These are phyloP conservation scores for Macrotis lagotis DNA, from an alignment of 2,113 vertebrate genomes.

Conservation along the genomic window DNA sequence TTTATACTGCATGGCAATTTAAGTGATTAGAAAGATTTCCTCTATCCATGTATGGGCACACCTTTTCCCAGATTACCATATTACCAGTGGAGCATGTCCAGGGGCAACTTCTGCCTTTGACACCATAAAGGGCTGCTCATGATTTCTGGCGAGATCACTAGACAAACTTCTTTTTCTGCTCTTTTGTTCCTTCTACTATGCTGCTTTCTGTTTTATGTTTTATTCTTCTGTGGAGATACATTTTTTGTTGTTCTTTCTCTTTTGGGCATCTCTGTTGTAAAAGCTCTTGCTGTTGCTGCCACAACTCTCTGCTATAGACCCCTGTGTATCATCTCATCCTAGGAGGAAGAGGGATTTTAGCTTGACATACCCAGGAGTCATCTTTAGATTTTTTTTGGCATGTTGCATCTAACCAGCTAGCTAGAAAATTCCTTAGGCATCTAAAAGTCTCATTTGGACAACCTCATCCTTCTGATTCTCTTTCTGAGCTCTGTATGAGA, in stretches of 20 bases:
- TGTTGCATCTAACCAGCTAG: not conserved
- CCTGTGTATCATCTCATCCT: not conserved
- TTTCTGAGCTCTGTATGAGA: not conserved
- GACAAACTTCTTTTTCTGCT: not conserved
- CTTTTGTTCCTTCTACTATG: not conserved
- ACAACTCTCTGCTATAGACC: too few relatives aligned
- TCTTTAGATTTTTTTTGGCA: not conserved
- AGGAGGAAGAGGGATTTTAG: not conserved
- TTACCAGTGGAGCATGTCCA: not conserved
- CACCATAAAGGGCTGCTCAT: not conserved
- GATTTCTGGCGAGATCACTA: not conserved
- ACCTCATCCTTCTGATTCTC: not conserved
- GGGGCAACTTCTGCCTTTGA: not conserved
- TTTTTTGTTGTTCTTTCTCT: not conserved
- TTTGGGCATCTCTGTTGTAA: not conserved
- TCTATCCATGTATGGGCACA: too few relatives aligned
- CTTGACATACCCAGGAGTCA: not conserved
- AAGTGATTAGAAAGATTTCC: too few relatives aligned
- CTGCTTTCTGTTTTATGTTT: not conserved
- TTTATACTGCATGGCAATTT: too few relatives aligned
- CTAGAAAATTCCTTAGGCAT: not conserved
- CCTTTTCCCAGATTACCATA: not conserved
- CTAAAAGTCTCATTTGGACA: not conserved
- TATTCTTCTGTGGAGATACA: too few relatives aligned
- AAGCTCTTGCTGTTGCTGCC: not conserved